phyloP scores from a whole-genome alignment of 2,113 vertebrate genomes.

The Psittacara wagleri region DNA sequence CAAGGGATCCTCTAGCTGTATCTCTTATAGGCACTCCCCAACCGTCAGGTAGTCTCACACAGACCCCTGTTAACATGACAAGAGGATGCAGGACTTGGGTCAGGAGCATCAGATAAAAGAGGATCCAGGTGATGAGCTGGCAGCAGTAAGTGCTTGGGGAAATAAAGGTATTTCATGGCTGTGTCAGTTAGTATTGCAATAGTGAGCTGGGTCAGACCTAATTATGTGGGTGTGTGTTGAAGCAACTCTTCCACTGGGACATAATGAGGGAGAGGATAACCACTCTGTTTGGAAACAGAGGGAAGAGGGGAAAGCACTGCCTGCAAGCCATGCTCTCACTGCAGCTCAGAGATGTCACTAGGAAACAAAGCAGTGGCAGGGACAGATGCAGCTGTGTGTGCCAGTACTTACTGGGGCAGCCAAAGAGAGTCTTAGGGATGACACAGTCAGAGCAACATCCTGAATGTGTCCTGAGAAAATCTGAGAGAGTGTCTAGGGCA shows the following conservation, averaged over 20 bases:
- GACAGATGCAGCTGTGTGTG: not conserved
- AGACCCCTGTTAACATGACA: not conserved
- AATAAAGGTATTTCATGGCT: not conserved
- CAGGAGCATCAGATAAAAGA: not conserved
- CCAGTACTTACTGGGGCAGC: not conserved
- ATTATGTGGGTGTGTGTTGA: accelerated
- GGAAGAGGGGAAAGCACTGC: not conserved
- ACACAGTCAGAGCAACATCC: not conserved
- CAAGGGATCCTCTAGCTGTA: not conserved
- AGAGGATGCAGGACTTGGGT: not conserved
- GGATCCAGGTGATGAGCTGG: not conserved
- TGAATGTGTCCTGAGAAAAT: not conserved
- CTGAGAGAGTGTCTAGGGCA: not conserved
- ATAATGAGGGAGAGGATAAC: not conserved
- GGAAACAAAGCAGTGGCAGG: accelerated
- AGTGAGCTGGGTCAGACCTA: not conserved
- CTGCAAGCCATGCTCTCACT: not conserved
- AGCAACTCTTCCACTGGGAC: accelerated
- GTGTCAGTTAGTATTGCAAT: not conserved
- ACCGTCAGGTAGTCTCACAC: not conserved
- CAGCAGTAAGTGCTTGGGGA: not conserved
- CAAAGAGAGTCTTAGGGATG: not conserved
- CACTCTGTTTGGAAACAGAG: not conserved
- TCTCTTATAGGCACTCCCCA: not conserved
- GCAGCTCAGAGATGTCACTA: not conserved